phyloP scores from a whole-genome alignment of 2,888 invertebrate genomes.

The Drosophila fulvimacula region DNA sequence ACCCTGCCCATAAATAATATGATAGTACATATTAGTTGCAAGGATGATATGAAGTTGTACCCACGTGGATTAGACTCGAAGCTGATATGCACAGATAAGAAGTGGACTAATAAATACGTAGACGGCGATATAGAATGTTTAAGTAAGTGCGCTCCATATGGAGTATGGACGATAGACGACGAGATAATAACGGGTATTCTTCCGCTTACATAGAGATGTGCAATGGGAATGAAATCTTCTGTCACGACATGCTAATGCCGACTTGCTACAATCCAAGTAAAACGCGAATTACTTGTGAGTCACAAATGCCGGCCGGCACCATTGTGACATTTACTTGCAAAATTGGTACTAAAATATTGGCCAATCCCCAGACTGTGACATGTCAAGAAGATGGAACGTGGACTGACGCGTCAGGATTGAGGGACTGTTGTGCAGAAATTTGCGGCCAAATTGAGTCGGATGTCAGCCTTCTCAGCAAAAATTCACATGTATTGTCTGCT shows the following conservation, averaged over 20 bases:
- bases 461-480: rapidly evolving
- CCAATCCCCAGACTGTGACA: rapidly evolving
- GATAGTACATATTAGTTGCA: constrained; percentile 10
- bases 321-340: background rate
- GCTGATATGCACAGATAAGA: rapidly evolving
- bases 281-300: rapidly evolving
- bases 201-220: constrained; percentile 21
- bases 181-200: too few relatives aligned
- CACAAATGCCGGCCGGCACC: background rate
- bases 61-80: background rate
- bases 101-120: background rate
- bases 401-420: background rate
- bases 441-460: background rate
- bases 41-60: background rate
- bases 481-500: rapidly evolving
- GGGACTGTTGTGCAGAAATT: background rate
- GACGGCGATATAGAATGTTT: background rate
- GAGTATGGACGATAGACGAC: background rate
- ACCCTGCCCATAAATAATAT: constrained; percentile 15
- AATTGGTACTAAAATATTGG: background rate
- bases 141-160: constrained; percentile 13
- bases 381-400: constrained; percentile 34
- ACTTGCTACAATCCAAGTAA: rapidly evolving
- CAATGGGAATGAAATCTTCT: background rate
- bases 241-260: constrained; percentile 5